Evolutionary conservation across 2,113 vertebrate genomes (phyloP).

Genomic region (Charadrius vociferus): DNA sequence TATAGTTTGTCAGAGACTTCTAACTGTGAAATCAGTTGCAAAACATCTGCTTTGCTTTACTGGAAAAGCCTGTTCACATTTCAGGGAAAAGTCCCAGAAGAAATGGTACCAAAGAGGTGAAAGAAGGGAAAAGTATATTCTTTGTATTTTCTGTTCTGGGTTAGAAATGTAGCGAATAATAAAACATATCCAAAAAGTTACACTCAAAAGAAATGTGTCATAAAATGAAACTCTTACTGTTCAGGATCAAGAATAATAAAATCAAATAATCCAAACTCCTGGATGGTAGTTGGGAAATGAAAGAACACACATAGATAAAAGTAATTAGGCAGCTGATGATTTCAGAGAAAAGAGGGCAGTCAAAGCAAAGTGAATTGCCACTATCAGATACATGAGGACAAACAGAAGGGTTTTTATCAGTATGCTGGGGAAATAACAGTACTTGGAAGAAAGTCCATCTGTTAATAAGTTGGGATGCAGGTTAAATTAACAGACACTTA

Average conservation of each 20-base stretch:
- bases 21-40: background rate
- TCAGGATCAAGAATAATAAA: background rate
- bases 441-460: background rate
- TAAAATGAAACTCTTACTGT: background rate
- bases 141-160: background rate
- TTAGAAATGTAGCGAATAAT: background rate
- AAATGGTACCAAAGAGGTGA: background rate
- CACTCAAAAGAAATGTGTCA: background rate
- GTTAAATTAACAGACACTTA: background rate
- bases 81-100: background rate
- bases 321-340: background rate
- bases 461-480: background rate
- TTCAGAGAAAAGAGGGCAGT: background rate
- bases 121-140: background rate
- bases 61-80: background rate
- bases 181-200: background rate
- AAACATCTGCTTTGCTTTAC: constrained; percentile 18
- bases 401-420: background rate
- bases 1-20: background rate
- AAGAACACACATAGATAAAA: background rate
- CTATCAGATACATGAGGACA: background rate
- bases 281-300: background rate
- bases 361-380: background rate
- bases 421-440: background rate
- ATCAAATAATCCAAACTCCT: background rate